Percentiles rank a stretch among this genome's conserved stretches.
phyloP scores from a whole-genome alignment of 2,888 invertebrate species.

The Margaritifera margaritifera region DNA sequence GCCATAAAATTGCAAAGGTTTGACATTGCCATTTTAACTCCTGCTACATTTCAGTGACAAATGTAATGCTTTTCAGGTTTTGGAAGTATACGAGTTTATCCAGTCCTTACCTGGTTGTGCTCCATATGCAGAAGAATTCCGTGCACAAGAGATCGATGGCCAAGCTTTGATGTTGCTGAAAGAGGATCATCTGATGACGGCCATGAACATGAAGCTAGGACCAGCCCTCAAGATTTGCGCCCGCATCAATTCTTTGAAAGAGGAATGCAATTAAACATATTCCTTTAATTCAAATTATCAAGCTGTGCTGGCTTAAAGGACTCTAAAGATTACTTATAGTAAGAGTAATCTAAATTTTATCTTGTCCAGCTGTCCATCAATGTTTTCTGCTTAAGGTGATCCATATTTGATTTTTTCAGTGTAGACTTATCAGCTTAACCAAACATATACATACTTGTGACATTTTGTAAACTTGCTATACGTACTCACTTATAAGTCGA shows the following conservation, averaged over 20 bases:
- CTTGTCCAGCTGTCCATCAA: too few species aligned
- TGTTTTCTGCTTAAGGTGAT: too few species aligned
- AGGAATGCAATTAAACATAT: constrained; percentile 21
- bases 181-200: constrained; percentile 94
- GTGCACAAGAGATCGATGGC: constrained; percentile 95
- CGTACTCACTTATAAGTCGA: too few species aligned
- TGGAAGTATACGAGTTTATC: constrained; percentile 91
- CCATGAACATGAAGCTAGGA: constrained; percentile 95
- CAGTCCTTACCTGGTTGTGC: constrained; percentile 90
- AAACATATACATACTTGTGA: too few species aligned
- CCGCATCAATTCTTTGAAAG: constrained; percentile 78
- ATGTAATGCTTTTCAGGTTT: constrained; percentile 77
- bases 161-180: constrained; percentile 92
- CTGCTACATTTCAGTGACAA: constrained; percentile 6
- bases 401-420: too few species aligned
- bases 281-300: too few species aligned
- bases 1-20: neutral
- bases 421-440: too few species aligned
- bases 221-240: constrained; percentile 96
- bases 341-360: too few species aligned
- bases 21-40: neutral
- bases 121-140: constrained; percentile 94
- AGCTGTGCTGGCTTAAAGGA: too few species aligned
- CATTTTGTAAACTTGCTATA: too few species aligned
- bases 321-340: too few species aligned